These are phyloP conservation scores for Athene noctua DNA, from an alignment of 2,113 vertebrate genomes.

Conservation along the genomic window DNA sequence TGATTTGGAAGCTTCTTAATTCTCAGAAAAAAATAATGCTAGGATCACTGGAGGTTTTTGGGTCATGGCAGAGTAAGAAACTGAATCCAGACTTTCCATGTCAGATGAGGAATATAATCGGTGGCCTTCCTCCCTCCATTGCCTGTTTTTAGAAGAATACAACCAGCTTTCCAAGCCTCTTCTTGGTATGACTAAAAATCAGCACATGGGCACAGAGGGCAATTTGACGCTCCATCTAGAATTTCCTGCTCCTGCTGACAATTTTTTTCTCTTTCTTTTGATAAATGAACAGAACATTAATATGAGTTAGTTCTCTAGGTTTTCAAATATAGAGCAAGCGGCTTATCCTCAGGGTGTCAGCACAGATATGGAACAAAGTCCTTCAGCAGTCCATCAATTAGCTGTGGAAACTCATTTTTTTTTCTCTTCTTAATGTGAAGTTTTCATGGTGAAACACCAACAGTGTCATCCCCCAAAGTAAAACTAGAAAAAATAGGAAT, in stretches of 20 bases:
- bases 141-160: neutral
- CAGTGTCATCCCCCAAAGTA: neutral
- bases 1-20: neutral
- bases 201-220: neutral
- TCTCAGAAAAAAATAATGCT: neutral
- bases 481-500: neutral
- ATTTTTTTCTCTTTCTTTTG: neutral
- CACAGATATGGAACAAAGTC: neutral
- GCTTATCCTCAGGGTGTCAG: constrained; percentile 23
- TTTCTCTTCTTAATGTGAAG: neutral
- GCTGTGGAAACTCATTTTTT: neutral
- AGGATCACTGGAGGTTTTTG: neutral
- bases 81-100: neutral
- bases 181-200: neutral
- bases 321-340: neutral
- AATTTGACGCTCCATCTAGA: neutral
- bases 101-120: neutral
- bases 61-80: neutral
- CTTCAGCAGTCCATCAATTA: neutral
- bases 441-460: neutral
- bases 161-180: neutral
- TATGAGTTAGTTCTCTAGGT: neutral
- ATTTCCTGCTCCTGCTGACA: neutral
- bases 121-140: neutral
- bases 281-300: neutral